Evolutionary conservation across 2,888 invertebrate species (phyloP).

Genomic region (Nudaria mundana): DNA sequence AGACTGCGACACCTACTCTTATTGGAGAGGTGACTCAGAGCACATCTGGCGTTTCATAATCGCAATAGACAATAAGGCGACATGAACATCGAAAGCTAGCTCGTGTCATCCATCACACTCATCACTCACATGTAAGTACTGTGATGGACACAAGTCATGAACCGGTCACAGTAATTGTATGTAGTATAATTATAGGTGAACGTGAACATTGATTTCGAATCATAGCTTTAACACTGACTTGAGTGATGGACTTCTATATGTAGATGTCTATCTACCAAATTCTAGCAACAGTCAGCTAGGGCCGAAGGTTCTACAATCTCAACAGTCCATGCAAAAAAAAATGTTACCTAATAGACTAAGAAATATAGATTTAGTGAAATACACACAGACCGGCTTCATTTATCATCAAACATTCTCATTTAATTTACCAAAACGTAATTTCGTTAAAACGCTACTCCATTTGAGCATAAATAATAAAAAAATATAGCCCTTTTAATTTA

Average conservation of each 20-base stretch:
- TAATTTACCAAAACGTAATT: slow-evolving; percentile 1
- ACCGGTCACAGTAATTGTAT: slow-evolving; percentile 7
- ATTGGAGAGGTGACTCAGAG: slow-evolving; percentile 50
- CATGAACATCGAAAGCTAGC: slow-evolving; percentile 13
- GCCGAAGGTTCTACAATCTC: too few relatives aligned
- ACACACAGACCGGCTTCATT: too few relatives aligned
- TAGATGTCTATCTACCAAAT: too few relatives aligned
- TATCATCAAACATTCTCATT: not conserved
- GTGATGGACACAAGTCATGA: slow-evolving; percentile 8
- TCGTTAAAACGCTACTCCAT: not conserved
- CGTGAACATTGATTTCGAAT: too few relatives aligned
- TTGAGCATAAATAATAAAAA: not conserved
- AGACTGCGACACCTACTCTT: slow-evolving; percentile 53
- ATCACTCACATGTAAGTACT: too few relatives aligned
- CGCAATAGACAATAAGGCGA: slow-evolving; percentile 18
- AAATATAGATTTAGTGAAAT: too few relatives aligned
- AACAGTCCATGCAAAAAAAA: too few relatives aligned
- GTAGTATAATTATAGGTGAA: too few relatives aligned
- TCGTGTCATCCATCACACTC: slow-evolving; percentile 9
- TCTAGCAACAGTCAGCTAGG: too few relatives aligned
- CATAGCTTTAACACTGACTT: too few relatives aligned
- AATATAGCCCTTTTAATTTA: slow-evolving; percentile 6
- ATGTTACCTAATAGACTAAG: too few relatives aligned
- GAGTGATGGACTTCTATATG: too few relatives aligned
- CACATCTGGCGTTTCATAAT: slow-evolving; percentile 62